A percentile compares a stretch with the other conserved stretches of the same genome.
These are phyloP conservation scores for Mirounga angustirostris DNA, from an alignment of 2,113 vertebrate genomes.

Conservation along the genomic window DNA sequence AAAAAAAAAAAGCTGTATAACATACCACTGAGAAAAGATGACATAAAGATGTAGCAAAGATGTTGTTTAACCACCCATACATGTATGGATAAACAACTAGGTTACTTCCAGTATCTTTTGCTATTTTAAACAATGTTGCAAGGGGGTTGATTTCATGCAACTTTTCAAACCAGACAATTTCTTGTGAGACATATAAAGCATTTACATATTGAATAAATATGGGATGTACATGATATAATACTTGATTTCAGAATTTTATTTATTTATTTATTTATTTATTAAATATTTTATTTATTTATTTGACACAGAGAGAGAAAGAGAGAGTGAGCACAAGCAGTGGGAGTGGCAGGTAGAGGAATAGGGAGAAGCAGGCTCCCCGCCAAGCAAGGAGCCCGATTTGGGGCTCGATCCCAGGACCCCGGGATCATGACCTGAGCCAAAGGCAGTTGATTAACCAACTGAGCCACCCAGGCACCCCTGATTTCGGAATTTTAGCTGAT, in stretches of 20 bases:
- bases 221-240: neutral
- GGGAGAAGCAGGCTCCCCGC: no score
- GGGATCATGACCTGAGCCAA: no score
- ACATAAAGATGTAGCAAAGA: neutral
- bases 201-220: neutral
- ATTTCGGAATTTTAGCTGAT: no score
- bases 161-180: conserved; percentile 16
- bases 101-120: neutral
- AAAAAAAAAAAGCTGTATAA: neutral
- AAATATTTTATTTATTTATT: no score
- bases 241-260: conserved; percentile 45
- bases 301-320: no score
- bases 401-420: no score
- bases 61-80: neutral
- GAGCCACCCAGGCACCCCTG: no score
- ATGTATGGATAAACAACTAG: neutral
- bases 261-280: no score
- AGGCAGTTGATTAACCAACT: no score
- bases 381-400: no score
- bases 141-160: neutral
- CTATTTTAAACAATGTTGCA: neutral
- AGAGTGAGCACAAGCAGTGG: no score
- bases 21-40: neutral
- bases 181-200: neutral
- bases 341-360: no score